Evolutionary conservation across 1,140 invertebrate genomes (phyloP).

Genomic region (Phortica variegata): DNA sequence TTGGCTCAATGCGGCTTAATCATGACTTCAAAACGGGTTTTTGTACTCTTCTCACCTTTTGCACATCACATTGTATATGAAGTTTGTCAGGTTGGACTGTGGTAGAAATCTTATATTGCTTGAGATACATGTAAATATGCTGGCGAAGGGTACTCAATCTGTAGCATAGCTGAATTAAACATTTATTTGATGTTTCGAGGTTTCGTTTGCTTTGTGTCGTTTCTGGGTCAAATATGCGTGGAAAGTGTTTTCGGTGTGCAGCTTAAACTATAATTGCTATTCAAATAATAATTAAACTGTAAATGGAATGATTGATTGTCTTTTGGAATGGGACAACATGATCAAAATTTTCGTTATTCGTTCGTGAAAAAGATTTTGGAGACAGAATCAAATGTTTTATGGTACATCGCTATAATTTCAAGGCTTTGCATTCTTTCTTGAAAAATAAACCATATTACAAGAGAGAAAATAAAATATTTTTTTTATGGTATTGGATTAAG

Average conservation of each 20-base stretch:
- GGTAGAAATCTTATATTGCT: too few species aligned
- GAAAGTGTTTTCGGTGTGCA: conserved; percentile 32
- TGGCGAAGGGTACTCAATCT: too few species aligned
- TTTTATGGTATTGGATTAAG: too few species aligned
- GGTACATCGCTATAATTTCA: too few species aligned
- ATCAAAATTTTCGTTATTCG: not conserved
- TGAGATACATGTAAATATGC: too few species aligned
- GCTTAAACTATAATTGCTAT: not conserved
- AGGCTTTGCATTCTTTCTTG: too few species aligned
- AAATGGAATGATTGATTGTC: too few species aligned
- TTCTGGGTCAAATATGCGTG: conserved; percentile 43
- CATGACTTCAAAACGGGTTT: conserved; percentile 26
- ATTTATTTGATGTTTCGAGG: not conserved
- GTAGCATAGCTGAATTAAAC: not conserved
- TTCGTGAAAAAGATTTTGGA: not conserved
- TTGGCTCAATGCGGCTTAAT: not conserved
- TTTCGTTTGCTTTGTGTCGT: not conserved
- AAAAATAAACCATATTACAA: too few species aligned
- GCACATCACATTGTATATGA: too few species aligned
- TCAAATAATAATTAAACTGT: conserved; percentile 26
- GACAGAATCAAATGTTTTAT: conserved; percentile 29
- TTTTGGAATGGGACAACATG: too few species aligned
- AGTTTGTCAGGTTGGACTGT: too few species aligned
- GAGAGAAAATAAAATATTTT: too few species aligned
- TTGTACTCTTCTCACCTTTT: not conserved